Conservation (phyloP, 2,113 vertebrate species). For the Myrmecophaga tridactyla region DNA sequence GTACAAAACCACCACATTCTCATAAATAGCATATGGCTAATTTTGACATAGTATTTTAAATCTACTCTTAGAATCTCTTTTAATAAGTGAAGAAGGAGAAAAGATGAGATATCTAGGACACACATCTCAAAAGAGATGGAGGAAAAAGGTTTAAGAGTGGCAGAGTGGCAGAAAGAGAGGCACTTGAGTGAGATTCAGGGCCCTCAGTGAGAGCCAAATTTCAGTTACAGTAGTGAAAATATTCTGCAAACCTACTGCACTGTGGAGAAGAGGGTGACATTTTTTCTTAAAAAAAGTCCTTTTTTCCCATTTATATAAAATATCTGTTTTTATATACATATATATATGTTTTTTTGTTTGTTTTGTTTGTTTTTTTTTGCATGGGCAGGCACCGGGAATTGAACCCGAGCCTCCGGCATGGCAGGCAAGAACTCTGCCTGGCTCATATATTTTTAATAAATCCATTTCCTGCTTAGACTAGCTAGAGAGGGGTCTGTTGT, state of each 20-base stretch:
- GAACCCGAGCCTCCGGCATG: too few relatives aligned
- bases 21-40: not conserved
- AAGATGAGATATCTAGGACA: not conserved
- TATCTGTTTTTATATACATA: too few relatives aligned
- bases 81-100: not conserved
- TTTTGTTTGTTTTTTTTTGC: too few relatives aligned
- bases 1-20: not conserved
- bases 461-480: conserved; percentile 17
- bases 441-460: not conserved
- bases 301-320: not conserved
- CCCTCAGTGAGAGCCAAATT: not conserved
- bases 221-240: not conserved
- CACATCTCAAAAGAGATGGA: not conserved
- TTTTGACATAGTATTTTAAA: not conserved
- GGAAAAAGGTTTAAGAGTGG: not conserved
- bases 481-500: not conserved
- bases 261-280: not conserved
- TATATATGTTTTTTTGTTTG: too few relatives aligned
- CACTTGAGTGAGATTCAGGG: not conserved
- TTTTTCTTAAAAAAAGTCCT: not conserved
- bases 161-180: not conserved
- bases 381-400: too few relatives aligned
- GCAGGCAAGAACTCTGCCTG: too few relatives aligned
- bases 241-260: not conserved
- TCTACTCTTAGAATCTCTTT: not conserved